These are phyloP conservation scores for Xenotilapia flavipinnis DNA, from an alignment of 2,113 vertebrate species.

Conservation along the genomic window DNA sequence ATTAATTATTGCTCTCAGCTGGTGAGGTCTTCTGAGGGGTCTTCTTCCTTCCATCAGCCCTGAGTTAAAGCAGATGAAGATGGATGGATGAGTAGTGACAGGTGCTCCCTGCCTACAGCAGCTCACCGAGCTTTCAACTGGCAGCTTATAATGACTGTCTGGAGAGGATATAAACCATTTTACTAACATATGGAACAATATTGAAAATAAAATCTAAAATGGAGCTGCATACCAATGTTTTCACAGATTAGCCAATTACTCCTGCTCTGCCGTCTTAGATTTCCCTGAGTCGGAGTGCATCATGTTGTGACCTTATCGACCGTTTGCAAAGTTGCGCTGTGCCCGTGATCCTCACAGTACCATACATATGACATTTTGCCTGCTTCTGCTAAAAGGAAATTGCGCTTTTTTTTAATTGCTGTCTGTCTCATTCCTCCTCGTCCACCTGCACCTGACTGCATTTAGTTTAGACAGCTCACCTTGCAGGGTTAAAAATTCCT, in stretches of 20 bases:
- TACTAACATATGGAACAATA: neutral
- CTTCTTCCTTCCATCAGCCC: slow-evolving; percentile 17
- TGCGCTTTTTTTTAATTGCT: neutral
- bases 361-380: neutral
- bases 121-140: slow-evolving; percentile 25
- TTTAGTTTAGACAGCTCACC: neutral
- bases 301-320: neutral
- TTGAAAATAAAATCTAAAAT: neutral
- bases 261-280: neutral
- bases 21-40: slow-evolving; percentile 15
- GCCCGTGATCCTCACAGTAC: neutral
- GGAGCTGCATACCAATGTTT: neutral
- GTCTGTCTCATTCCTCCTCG: neutral
- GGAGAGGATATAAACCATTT: neutral
- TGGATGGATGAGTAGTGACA: slow-evolving; percentile 45
- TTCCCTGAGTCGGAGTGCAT: neutral
- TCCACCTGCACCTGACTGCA: neutral
- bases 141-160: slow-evolving; percentile 28
- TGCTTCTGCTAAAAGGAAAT: neutral
- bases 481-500: neutral
- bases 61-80: slow-evolving; percentile 16
- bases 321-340: neutral
- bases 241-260: neutral
- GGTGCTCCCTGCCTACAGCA: slow-evolving; percentile 36
- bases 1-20: slow-evolving; percentile 49